phyloP scores from a whole-genome alignment of 1,140 invertebrate genomes.

The Drosophila pallidifrons region DNA sequence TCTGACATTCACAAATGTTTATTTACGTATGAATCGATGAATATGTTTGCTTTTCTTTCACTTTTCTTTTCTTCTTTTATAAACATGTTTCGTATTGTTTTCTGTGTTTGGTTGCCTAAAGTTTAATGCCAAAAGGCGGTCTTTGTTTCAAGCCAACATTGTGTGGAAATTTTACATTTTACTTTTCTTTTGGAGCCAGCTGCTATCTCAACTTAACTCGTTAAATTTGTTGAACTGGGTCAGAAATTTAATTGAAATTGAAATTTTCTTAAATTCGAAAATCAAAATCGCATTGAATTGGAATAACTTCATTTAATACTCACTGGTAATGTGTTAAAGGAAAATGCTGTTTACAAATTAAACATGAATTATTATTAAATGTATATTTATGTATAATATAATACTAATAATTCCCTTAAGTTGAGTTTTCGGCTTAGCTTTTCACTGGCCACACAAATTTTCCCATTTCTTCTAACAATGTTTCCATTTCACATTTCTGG shows the following conservation, averaged over 20 bases:
- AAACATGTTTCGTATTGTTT: not conserved
- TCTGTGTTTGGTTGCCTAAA: not conserved
- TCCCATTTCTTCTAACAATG: slow-evolving; percentile 18
- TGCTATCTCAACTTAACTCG: slow-evolving; percentile 2
- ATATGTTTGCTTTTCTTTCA: slow-evolving; percentile 32
- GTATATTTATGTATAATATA: not conserved
- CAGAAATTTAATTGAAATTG: not conserved
- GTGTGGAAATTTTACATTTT: slow-evolving; percentile 5
- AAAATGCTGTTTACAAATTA: not conserved
- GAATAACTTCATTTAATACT: slow-evolving; percentile 5
- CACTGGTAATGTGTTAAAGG: slow-evolving; percentile 6
- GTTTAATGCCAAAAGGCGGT: slow-evolving; percentile 28
- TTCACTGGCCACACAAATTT: slow-evolving; percentile 25
- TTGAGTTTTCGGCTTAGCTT: not conserved
- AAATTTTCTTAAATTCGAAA: slow-evolving; percentile 1
- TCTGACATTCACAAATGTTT: slow-evolving; percentile 44
- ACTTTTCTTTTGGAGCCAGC: not conserved
- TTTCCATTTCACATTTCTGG: not conserved
- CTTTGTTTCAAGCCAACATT: not conserved
- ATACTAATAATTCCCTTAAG: not conserved
- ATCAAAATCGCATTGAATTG: slow-evolving; percentile 1
- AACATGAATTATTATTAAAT: not conserved
- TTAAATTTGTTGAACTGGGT: slow-evolving; percentile 11
- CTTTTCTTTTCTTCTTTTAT: slow-evolving; percentile 15
- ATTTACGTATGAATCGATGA: slow-evolving; percentile 49